Base-by-base conservation (phyloP, 2,888 invertebrate genomes). In the Nasonovia ribisnigri region DNA sequence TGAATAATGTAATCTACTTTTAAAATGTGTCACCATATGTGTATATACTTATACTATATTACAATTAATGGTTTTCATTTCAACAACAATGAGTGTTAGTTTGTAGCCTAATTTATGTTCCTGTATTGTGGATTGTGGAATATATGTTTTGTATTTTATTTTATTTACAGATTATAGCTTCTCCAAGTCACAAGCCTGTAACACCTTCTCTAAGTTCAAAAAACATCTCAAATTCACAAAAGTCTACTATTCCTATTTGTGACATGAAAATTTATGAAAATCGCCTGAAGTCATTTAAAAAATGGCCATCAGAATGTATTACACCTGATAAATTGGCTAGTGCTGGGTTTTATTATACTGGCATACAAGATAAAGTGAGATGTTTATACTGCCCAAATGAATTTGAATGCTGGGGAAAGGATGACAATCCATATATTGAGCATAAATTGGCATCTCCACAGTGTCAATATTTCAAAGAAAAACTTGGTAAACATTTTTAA, bases 261-360 rank as follows among this genome's bases (percentile, higher is more conserved):
- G 77, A 77, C 42, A 20, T 77, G 36, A 77, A 77, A 77, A 77
- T 77, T 36, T 77, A 77, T 77, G 86, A 46, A 86, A 86, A 86
- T 46, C 46, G 92, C 26, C n/a, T 92, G 29, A 60, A 92, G 16
- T 51, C 88, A 29, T 92, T 88, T 87, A 86, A 26, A 26, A 88
- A 92, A 84, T 95, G 95, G 95, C 84, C 94, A 46, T n/a, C 36
- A 48, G 20, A 51, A n/a, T 95, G 94, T 90, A 90, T 95, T 24
- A 90, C 94, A 54, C 93, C 94, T 0, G 96, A 96, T 88, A 96
- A 96, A 84, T 96, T 98, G 95, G 98, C 98, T 1, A 96, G 96
- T 92, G 97, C 98, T 94, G 99, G 99, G 29, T 98, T 99, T 96
- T 98, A 97, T 95, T 98, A 97, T 95, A 97, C 97, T 11, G 97